Evolutionary conservation across 2,113 vertebrate genomes (phyloP), one percentile per base, ranked within the genome.

Genomic region (Pica pica): DNA sequence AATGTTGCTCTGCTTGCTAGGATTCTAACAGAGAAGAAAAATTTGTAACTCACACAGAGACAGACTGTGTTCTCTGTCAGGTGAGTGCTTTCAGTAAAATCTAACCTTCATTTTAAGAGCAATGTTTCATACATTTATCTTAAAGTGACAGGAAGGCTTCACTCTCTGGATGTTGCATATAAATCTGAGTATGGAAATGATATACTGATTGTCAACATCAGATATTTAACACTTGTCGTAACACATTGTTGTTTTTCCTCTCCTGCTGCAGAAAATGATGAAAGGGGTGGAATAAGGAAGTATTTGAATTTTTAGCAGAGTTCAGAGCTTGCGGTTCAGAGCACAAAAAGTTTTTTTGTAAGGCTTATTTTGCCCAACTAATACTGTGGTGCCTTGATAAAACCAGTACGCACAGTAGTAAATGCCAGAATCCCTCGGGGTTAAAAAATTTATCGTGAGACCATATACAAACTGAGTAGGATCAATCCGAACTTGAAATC

Each of bases 391-490:
- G 1, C 5, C 0, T 28, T 10, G 1, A 16, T 12, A 23, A 70
- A 3, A 0, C 75, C 77, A 94, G 7, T 78, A 84, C 0, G 81
- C 92, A 70, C 94, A 96, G 37, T 61, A 91, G 26, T 94, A 95
- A 17, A 6, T 44, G 31, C 87, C 94, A 17, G 95, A 76, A 60
- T 94, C 94, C 3, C 9, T 19, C 0, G 0, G 5, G 1, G 39
- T 80, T 91, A 91, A 33, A 47, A 2, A 3, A 14, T 11, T 1
- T 89, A 94, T 91, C 0, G 0, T 28, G 37, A 95, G 80, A 13
- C 0, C 0, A 6, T 60, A 80, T 5, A 13, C 0, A 1, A 1
- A 4, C 6, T 42, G 4, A 11, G 10, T 2, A n/a, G 22, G 3
- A 64, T 35, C 3, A 1, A 8, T 21, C 41, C 0, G 0, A 56